These are phyloP conservation scores for Cottus gobio DNA, from an alignment of 2,113 vertebrate genomes.

Conservation along the genomic window DNA sequence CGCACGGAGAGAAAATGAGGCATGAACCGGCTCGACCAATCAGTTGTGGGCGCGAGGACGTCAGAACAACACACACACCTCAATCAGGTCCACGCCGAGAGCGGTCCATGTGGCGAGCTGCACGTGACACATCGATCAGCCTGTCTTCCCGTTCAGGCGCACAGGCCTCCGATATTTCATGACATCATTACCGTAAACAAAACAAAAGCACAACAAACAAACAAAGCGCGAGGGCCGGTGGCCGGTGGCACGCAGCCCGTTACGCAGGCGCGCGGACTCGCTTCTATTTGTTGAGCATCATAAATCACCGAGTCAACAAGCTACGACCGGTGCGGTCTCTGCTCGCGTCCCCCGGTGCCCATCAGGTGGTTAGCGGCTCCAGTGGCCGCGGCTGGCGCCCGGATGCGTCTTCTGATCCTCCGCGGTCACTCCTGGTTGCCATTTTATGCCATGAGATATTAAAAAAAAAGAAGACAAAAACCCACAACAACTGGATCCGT, in stretches of 20 bases:
- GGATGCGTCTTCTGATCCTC: constrained; percentile 62
- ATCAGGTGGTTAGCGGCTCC: constrained; percentile 76
- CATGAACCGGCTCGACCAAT: constrained; percentile 57
- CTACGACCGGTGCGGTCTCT: constrained; percentile 44
- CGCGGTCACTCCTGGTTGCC: constrained; percentile 71
- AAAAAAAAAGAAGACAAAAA: not conserved
- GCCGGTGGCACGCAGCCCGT: constrained; percentile 53
- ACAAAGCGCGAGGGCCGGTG: constrained; percentile 29
- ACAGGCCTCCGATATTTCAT: constrained; percentile 52
- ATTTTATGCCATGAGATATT: constrained; percentile 67
- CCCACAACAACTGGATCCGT: constrained; percentile 19
- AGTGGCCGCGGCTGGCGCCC: constrained; percentile 34
- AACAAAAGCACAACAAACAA: not conserved
- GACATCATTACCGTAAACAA: constrained; percentile 70
- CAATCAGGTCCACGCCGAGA: constrained; percentile 51
- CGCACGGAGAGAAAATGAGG: constrained; percentile 46
- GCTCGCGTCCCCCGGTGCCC: constrained; percentile 56
- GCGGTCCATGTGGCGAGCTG: constrained; percentile 49
- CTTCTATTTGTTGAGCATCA: constrained; percentile 54
- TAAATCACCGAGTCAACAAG: constrained; percentile 70
- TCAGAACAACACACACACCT: constrained; percentile 47
- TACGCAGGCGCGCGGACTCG: constrained; percentile 66
- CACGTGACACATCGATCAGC: constrained; percentile 37
- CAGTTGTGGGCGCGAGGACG: constrained; percentile 33
- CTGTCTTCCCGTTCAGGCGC: constrained; percentile 23